Base-by-base conservation (phyloP, 2,797 vertebrate species). In the Apogon talboti region DNA sequence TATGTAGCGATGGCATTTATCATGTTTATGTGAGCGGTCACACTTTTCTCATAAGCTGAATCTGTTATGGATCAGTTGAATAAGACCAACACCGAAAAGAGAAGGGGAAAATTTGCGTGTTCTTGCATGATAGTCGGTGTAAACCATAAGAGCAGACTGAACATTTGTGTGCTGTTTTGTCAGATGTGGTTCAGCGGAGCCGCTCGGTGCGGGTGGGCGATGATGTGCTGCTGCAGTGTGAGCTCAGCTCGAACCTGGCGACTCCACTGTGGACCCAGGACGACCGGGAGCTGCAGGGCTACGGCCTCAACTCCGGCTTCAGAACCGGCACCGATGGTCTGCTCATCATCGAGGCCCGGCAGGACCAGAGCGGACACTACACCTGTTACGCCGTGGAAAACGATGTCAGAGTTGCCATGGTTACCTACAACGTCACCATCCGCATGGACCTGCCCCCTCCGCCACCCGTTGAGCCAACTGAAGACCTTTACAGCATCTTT, bases 211-310 rank as follows among this genome's bases (percentile, higher is more conserved):
- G 95, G 70, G 94, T 90, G 15, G 95, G 96, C 0, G 95, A 97
- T 0, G 97, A 99, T 0, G 93, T 97, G 68, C 94, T 99, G 60
- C 89, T 99, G 80, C 96, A 96, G 83, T 99, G 98, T 0, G 96
- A 98, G 83, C 95, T 98, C 78, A 93, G 82, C 46, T 99, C 98
- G 68, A 99, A 99, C 91, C 83, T 98, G 87, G 97, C 97, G 0
- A 92, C 85, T 2, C 95, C 96, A 0, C 54, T 90, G 37, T 99
- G 98, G 98, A 93, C 93, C 7, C 83, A 96, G 70, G 95, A 97
- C 0, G 93, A 93, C 67, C 82, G 74, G 0, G 83, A 93, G 78
- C 82, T 92, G 56, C 83, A 85, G 37, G 92, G 88, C 0, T 94
- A 94, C 1, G 83, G 93, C 6, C 81, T 84, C 0, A 94, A 92